phyloP scores from a whole-genome alignment of 2,888 invertebrate genomes.

The Heteromurus nitidus region DNA sequence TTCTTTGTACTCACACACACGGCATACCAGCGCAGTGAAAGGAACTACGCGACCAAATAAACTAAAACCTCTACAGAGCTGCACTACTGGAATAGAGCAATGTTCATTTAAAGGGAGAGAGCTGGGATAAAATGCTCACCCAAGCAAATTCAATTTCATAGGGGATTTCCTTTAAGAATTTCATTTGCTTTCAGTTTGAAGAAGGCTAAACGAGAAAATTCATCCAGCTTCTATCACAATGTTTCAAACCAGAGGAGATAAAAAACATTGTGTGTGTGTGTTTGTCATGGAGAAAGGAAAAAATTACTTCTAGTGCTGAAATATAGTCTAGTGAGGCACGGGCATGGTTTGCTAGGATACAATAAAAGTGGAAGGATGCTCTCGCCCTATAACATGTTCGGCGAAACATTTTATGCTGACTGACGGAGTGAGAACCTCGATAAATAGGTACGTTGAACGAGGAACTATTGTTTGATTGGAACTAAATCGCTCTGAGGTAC shows the following conservation, averaged over 20 bases:
- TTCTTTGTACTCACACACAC: neutral
- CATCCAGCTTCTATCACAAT: no score
- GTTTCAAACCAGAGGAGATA: no score
- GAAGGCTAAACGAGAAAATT: neutral
- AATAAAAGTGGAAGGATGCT: no score
- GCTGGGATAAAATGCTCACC: conserved; percentile 34
- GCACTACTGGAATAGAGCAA: neutral
- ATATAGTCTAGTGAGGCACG: neutral
- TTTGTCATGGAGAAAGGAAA: neutral
- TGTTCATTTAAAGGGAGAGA: conserved; percentile 5
- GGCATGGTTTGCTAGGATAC: no score
- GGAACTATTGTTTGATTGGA: conserved; percentile 17
- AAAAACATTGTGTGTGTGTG: no score
- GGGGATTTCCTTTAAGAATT: conserved; percentile 37
- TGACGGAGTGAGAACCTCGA: no score
- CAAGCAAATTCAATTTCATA: conserved; percentile 47
- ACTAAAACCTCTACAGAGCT: no score
- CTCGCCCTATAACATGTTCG: no score
- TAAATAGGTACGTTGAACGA: no score
- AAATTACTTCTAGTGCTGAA: neutral
- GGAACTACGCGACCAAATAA: neutral
- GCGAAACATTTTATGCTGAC: no score
- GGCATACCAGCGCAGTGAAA: no score
- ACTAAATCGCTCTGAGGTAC: conserved; percentile 2
- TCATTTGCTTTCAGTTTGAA: conserved; percentile 27